These are phyloP conservation scores for Hylaeus volcanicus DNA, from an alignment of 1,140 invertebrate genomes.

Conservation along the genomic window DNA sequence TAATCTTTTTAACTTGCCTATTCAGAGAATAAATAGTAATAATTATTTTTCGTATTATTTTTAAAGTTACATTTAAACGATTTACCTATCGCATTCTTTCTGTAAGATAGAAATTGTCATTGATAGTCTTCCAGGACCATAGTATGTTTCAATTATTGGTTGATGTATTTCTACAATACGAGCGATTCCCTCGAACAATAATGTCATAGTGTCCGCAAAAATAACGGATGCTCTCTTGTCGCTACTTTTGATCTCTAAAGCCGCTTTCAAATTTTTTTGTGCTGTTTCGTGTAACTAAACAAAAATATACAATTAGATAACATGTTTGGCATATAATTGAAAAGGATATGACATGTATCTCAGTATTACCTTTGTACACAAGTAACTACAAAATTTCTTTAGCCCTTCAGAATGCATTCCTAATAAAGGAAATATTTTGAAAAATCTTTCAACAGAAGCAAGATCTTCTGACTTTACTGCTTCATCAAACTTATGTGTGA, in stretches of 20 bases:
- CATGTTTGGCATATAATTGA: not conserved
- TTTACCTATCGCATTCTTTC: conserved; percentile 91
- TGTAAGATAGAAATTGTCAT: conserved; percentile 88
- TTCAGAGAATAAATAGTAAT: conserved; percentile 36
- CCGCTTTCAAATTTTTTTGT: conserved; percentile 86
- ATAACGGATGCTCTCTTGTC: conserved; percentile 89
- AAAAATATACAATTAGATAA: conserved; percentile 12
- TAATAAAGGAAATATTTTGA: conserved; percentile 98
- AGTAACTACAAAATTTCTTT: conserved; percentile 94
- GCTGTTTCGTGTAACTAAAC: conserved; percentile 85
- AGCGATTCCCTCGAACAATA: conserved; percentile 94
- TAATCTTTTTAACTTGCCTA: conserved; percentile 82
- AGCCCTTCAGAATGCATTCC: conserved; percentile 96
- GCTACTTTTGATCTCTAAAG: conserved; percentile 83
- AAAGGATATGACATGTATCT: not conserved
- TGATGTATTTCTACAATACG: conserved; percentile 94
- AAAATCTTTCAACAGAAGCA: conserved; percentile 96
- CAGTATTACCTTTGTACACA: conserved; percentile 87
- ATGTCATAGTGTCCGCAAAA: conserved; percentile 91
- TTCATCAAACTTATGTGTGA: conserved; percentile 93
- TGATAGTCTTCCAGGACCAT: conserved; percentile 91
- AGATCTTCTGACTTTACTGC: conserved; percentile 94
- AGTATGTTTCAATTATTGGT: conserved; percentile 96
- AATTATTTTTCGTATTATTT: conserved; percentile 4
- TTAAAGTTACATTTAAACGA: not conserved